Percentiles rank a stretch among this genome's conserved stretches.
phyloP scores from a whole-genome alignment of 2,113 vertebrate species.

The Anolis carolinensis region DNA sequence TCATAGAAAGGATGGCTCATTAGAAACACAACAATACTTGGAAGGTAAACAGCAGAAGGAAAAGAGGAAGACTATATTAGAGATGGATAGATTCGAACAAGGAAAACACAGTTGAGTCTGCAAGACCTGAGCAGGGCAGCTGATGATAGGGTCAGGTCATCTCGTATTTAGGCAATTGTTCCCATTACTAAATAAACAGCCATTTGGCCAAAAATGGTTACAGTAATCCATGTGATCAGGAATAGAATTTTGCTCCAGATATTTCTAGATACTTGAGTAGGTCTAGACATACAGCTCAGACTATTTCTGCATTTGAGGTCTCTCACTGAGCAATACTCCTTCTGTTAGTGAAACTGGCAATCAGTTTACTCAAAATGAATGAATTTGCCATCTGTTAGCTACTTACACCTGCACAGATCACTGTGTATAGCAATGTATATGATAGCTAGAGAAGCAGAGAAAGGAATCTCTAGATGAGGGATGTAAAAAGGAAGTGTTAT shows the following conservation, averaged over 20 bases:
- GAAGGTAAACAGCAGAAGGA: too few relatives aligned
- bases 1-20: too few relatives aligned
- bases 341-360: not conserved
- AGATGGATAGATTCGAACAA: too few relatives aligned
- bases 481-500: not conserved
- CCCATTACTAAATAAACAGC: too few relatives aligned
- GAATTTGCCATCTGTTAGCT: not conserved
- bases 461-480: not conserved
- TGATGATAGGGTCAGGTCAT: too few relatives aligned
- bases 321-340: not conserved
- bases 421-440: not conserved
- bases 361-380: not conserved
- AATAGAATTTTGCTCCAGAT: not conserved
- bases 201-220: not conserved
- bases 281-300: not conserved
- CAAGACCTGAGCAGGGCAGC: too few relatives aligned
- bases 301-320: not conserved
- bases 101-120: too few relatives aligned
- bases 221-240: not conserved
- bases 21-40: too few relatives aligned
- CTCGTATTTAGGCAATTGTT: too few relatives aligned
- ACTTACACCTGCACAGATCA: not conserved
- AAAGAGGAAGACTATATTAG: too few relatives aligned
- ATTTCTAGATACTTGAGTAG: not conserved
- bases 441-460: not conserved